Evolutionary conservation across 1,140 invertebrate species (phyloP), one percentile per base, ranked within the genome.

Genomic region (Anadara kagoshimensis): DNA sequence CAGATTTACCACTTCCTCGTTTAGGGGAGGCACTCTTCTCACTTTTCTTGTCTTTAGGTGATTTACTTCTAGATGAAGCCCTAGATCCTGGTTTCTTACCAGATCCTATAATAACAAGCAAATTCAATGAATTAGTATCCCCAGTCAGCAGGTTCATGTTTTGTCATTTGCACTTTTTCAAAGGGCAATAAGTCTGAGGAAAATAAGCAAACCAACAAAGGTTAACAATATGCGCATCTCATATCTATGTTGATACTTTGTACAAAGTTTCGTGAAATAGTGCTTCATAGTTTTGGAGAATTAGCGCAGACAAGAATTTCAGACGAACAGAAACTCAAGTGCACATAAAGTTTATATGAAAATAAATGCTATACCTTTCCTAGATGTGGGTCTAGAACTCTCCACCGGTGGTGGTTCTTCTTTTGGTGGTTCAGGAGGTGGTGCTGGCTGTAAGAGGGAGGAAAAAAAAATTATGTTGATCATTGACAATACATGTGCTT

Each of bases 1-100:
- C 77, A 16, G 77, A 77, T 59, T 83, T 83, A 47, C 75, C 58
- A 72, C 81, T 83, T 45, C 73, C 69, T 18, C 83, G 75, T 77
- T 87, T 86, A 16, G 84, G 79, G 63, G 83, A 86, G 5, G 62
- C 78, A 72, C 80, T 83, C 49, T 84, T 83, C 12, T 78, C 79
- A 10, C 83, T 62, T 69, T 79, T 68, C 26, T 77, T 74, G 41
- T 76, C 74, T 29, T 76, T 76, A 26, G 79, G 79, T 14, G 79
- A 81, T 68, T 81, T 81, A 57, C 76, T 81, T 24, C 79, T 61
- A 12, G 79, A 80, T 22, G 79, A 78, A 18, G 74, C 78, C 57
- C 76, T 68, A 49, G 76, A 45, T 0, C 76, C 78, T 2, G 71
- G 69, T 64, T 81, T 81, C 75, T 81, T 81, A 24, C 76, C 79